These are phyloP conservation scores for Thalassoma bifasciatum DNA, from an alignment of 2,113 vertebrate species.

Conservation along the genomic window DNA sequence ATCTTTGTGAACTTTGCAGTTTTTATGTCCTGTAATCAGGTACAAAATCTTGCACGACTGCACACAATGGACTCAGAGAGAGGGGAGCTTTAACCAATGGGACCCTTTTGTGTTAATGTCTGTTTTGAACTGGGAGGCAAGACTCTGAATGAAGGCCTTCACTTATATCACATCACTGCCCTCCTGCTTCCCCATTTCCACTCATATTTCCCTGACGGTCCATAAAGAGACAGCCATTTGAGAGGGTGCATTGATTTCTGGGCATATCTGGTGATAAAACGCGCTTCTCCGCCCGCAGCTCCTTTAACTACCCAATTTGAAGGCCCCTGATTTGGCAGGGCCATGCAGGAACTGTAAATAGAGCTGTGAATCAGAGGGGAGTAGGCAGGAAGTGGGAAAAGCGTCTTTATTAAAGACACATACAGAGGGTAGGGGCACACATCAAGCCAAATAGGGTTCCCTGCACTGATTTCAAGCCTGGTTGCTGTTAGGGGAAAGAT, in stretches of 20 bases:
- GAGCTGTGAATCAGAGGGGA: constrained; percentile 70
- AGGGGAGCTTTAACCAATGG: constrained; percentile 70
- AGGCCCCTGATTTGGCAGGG: constrained; percentile 73
- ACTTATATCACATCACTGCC: constrained; percentile 71
- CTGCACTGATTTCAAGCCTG: constrained; percentile 29
- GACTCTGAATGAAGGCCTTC: constrained; percentile 72
- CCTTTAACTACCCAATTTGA: constrained; percentile 83
- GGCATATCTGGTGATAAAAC: constrained; percentile 83
- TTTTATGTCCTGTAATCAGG: constrained; percentile 73
- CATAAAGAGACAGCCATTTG: constrained; percentile 82
- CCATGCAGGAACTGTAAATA: constrained; percentile 79
- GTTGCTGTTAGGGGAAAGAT: constrained; percentile 25
- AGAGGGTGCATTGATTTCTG: constrained; percentile 82
- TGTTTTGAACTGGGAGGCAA: constrained; percentile 68
- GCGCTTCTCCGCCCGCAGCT: constrained; percentile 68
- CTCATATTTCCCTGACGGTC: constrained; percentile 80
- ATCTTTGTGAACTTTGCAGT: constrained; percentile 49
- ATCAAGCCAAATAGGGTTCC: constrained; percentile 32
- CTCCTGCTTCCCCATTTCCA: constrained; percentile 68
- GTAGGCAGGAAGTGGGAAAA: constrained; percentile 43
- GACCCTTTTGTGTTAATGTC: constrained; percentile 70
- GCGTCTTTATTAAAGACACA: constrained; percentile 64
- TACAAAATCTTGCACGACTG: constrained; percentile 58
- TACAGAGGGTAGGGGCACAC: constrained; percentile 40
- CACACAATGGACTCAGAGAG: constrained; percentile 67